Conservation (phyloP, 2,113 vertebrate genomes). For the Microcebus lehilahytsara region DNA sequence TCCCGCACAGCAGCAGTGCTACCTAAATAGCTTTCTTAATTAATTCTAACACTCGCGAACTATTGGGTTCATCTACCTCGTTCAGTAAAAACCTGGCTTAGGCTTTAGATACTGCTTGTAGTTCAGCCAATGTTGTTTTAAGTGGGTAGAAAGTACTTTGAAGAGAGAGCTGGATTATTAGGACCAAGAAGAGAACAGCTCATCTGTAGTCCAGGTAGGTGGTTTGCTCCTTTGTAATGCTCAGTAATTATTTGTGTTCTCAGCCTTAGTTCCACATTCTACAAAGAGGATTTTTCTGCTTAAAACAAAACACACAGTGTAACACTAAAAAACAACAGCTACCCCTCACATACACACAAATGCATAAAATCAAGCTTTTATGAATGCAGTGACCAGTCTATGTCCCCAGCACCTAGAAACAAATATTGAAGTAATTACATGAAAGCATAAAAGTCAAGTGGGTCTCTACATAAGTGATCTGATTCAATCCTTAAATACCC, state of each 20-base stretch:
- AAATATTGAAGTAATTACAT: background rate
- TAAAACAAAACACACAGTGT: background rate
- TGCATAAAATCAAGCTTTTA: background rate
- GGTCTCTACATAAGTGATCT: conserved; percentile 1
- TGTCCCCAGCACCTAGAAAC: background rate
- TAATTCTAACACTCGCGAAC: conserved; percentile 75
- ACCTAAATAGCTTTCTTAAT: conserved; percentile 81
- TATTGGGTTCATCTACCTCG: background rate
- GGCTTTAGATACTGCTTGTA: background rate
- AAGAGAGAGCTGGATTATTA: conserved; percentile 1
- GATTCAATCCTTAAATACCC: conserved; percentile 28
- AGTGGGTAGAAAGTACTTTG: conserved; percentile 11
- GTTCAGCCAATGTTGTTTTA: background rate
- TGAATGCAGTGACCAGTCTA: background rate
- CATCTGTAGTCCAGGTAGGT: background rate
- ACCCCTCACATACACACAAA: background rate
- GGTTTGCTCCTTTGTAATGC: conserved; percentile 22
- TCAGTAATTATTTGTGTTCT: conserved; percentile 25
- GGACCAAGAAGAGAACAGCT: conserved; percentile 6
- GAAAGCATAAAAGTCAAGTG: background rate
- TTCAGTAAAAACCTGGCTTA: background rate
- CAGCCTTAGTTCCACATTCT: background rate
- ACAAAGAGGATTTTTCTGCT: conserved; percentile 33
- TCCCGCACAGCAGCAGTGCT: conserved; percentile 70
- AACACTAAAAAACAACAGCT: background rate